Percentiles rank a stretch among this genome's conserved stretches.
Conservation (phyloP, 2,888 invertebrate genomes). For the Melanargia galathea region DNA sequence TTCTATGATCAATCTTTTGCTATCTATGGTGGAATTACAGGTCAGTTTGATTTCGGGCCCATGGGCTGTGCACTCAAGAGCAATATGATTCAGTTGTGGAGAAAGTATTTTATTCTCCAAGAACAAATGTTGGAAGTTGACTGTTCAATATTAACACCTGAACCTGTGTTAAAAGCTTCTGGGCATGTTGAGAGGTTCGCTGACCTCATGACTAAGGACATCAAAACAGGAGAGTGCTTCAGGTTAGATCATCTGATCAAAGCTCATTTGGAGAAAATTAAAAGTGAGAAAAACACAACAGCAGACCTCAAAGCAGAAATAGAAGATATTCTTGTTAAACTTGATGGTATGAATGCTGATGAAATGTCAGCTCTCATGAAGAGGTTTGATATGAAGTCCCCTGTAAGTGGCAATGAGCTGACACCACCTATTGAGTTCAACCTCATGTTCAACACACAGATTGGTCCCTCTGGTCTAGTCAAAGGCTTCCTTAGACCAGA, state of each 20-base stretch:
- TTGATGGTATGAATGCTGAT: conserved; percentile 95
- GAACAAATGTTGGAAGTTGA: conserved; percentile 99
- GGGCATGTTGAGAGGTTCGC: conserved; percentile 99
- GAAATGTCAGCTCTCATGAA: conserved; percentile 94
- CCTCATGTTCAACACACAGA: conserved; percentile 99
- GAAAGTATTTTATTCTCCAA: conserved; percentile 97
- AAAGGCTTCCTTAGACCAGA: conserved; percentile 98
- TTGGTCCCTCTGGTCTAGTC: conserved; percentile 97
- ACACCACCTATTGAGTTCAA: conserved; percentile 99
- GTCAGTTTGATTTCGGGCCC: conserved; percentile 99
- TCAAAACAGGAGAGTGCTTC: conserved; percentile 98
- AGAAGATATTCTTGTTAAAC: conserved; percentile 89
- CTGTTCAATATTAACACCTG: conserved; percentile 98
- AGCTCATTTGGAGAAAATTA: conserved; percentile 93
- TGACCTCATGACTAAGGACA: conserved; percentile 99
- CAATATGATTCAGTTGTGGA: conserved; percentile 96
- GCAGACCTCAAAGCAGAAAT: conserved; percentile 87
- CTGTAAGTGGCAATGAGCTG: conserved; percentile 96
- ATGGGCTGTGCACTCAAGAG: conserved; percentile 99
- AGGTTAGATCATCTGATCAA: conserved; percentile 98
- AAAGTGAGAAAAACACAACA: conserved; percentile 91
- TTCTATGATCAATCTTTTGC: conserved; percentile 99
- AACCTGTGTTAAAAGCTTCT: conserved; percentile 98
- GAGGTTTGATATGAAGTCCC: conserved; percentile 96
- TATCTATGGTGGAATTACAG: conserved; percentile 97